These are phyloP conservation scores for Hyaena hyaena DNA, from an alignment of 2,113 vertebrate genomes.

Conservation along the genomic window DNA sequence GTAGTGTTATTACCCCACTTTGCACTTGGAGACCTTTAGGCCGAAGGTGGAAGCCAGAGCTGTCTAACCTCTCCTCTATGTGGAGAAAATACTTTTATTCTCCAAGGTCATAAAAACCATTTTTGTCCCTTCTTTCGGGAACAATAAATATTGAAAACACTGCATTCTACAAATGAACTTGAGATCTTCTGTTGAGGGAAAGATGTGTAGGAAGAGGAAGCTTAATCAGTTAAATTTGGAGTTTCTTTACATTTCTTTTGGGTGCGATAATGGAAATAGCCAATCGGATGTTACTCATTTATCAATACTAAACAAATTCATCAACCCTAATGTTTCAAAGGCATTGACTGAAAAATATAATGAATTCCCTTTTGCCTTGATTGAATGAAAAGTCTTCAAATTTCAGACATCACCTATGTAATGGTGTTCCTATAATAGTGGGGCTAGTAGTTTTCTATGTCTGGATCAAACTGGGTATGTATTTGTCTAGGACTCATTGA, in stretches of 20 bases:
- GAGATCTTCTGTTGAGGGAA: background rate
- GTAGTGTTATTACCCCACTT: background rate
- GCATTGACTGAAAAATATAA: conserved; percentile 13
- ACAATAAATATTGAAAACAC: conserved; percentile 7
- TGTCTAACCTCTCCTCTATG: background rate
- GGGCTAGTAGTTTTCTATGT: background rate
- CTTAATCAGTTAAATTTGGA: background rate
- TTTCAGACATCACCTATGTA: background rate
- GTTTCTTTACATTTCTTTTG: conserved; percentile 12
- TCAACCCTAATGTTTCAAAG: conserved; percentile 12
- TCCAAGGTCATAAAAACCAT: background rate
- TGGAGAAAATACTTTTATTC: conserved; percentile 4
- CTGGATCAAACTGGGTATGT: background rate
- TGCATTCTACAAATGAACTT: background rate
- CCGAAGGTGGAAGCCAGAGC: background rate
- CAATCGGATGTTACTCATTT: background rate
- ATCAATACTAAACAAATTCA: conserved; percentile 22
- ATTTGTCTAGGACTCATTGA: background rate
- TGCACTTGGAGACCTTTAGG: background rate
- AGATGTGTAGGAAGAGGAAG: background rate
- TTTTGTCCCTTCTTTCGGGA: background rate
- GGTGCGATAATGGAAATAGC: background rate
- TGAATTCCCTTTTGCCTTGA: conserved; percentile 18
- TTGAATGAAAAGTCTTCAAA: conserved; percentile 47
- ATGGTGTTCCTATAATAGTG: background rate